These are phyloP conservation scores for Drosophila monieri DNA, from an alignment of 2,888 invertebrate species.

Conservation along the genomic window DNA sequence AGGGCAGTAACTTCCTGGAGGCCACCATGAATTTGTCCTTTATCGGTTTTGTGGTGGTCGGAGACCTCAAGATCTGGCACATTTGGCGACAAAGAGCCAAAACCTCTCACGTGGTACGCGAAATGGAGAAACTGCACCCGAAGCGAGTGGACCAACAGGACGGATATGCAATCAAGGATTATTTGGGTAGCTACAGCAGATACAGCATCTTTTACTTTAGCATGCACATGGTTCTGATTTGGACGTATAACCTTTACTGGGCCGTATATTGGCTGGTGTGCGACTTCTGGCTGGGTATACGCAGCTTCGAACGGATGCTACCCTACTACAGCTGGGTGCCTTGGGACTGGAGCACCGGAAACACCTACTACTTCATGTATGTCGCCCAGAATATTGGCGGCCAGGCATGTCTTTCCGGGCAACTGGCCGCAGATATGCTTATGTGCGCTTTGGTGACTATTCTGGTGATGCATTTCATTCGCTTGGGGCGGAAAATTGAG, in stretches of 20 bases:
- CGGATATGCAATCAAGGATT: constrained; percentile 33
- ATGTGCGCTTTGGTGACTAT: constrained; percentile 76
- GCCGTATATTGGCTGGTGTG: constrained; percentile 66
- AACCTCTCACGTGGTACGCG: constrained; percentile 62
- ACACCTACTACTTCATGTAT: constrained; percentile 70
- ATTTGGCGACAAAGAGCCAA: constrained; percentile 61
- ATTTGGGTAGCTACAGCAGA: constrained; percentile 49
- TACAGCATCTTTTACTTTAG: constrained; percentile 67
- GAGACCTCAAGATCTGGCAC: constrained; percentile 73
- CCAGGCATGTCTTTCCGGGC: constrained; percentile 70
- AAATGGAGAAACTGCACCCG: constrained; percentile 71
- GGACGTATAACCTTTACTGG: constrained; percentile 79
- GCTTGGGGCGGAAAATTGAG: constrained; percentile 59
- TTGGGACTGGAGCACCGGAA: constrained; percentile 70
- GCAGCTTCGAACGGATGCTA: constrained; percentile 55
- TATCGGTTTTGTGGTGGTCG: constrained; percentile 73
- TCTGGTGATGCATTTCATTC: constrained; percentile 81
- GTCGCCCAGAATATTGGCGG: constrained; percentile 69
- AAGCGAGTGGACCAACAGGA: constrained; percentile 40
- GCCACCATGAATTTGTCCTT: constrained; percentile 76
- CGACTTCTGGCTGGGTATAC: constrained; percentile 57
- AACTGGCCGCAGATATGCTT: constrained; percentile 77
- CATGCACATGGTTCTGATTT: constrained; percentile 70
- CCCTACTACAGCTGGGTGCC: constrained; percentile 77
- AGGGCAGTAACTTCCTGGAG: constrained; percentile 72